Evolutionary conservation across 2,113 vertebrate species (phyloP).

Genomic region (Tilapia sparmanii): DNA sequence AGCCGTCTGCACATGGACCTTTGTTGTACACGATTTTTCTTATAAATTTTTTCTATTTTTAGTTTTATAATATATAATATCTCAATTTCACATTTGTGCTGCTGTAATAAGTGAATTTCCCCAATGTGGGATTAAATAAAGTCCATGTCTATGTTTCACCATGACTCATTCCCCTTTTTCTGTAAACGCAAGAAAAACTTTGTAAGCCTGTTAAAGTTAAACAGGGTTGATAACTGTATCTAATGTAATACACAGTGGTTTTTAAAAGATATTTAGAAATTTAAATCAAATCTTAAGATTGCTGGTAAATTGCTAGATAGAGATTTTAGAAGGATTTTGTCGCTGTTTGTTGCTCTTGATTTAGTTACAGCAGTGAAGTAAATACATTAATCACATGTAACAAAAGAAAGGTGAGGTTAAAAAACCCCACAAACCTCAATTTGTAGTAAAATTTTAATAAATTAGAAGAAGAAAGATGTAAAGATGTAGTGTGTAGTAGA

Average conservation of each 20-base stretch:
- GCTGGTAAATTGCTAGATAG: background rate
- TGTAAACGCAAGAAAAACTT: background rate
- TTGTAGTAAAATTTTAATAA: background rate
- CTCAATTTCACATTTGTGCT: background rate
- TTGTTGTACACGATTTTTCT: background rate
- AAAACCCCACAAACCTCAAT: fast-evolving
- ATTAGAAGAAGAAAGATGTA: background rate
- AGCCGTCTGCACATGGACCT: background rate
- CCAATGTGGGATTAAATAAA: background rate
- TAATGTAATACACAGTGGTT: background rate
- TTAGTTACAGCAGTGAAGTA: background rate
- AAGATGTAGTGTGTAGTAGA: background rate
- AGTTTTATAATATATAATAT: background rate
- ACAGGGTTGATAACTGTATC: background rate
- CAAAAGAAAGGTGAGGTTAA: background rate
- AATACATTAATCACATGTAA: background rate
- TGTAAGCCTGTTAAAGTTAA: background rate
- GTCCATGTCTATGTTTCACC: background rate
- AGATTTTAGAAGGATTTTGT: background rate
- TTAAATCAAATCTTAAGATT: background rate
- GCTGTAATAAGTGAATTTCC: background rate
- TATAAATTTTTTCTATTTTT: background rate
- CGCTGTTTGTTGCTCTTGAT: background rate
- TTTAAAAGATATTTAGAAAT: background rate
- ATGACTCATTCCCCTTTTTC: background rate